Evolutionary conservation across 2,797 vertebrate genomes (phyloP).

Genomic region (Sardinella longiceps): DNA sequence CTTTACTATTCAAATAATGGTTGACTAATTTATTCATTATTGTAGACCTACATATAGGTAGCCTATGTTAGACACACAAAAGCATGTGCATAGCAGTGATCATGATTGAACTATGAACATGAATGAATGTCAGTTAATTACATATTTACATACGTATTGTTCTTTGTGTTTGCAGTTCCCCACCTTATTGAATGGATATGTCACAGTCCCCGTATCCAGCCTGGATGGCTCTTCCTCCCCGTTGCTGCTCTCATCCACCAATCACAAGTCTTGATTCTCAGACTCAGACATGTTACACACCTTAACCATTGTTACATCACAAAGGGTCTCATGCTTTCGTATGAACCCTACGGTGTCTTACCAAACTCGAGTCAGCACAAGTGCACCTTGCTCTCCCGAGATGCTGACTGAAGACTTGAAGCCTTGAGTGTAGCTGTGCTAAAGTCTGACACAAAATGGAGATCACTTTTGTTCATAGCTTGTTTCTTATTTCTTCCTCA

Average conservation of each 20-base stretch:
- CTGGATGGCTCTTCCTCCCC: slow-evolving; percentile 90
- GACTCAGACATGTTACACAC: background rate
- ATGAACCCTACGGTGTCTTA: background rate
- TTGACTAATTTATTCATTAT: no score
- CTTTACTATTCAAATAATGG: no score
- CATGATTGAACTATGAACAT: no score
- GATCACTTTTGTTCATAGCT: background rate
- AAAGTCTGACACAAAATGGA: background rate
- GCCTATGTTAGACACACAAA: no score
- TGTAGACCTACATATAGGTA: no score
- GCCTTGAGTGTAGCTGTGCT: background rate
- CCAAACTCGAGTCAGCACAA: background rate
- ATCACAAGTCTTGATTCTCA: slow-evolving; percentile 90
- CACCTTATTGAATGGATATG: slow-evolving; percentile 91
- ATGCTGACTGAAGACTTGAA: background rate
- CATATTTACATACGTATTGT: slow-evolving; percentile 44
- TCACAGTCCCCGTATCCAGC: slow-evolving; percentile 87
- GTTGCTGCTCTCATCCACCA: slow-evolving; percentile 86
- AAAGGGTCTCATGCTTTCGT: background rate
- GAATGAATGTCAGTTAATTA: no score
- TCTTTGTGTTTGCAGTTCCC: slow-evolving; percentile 86
- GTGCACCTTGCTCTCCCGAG: background rate
- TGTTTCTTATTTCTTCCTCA: background rate
- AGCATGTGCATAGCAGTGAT: no score
- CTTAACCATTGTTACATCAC: background rate